Percentiles rank a stretch among this genome's conserved stretches.
Evolutionary conservation across 2,797 vertebrate genomes (phyloP).

Genomic region (Lepilemur septentrionalis): DNA sequence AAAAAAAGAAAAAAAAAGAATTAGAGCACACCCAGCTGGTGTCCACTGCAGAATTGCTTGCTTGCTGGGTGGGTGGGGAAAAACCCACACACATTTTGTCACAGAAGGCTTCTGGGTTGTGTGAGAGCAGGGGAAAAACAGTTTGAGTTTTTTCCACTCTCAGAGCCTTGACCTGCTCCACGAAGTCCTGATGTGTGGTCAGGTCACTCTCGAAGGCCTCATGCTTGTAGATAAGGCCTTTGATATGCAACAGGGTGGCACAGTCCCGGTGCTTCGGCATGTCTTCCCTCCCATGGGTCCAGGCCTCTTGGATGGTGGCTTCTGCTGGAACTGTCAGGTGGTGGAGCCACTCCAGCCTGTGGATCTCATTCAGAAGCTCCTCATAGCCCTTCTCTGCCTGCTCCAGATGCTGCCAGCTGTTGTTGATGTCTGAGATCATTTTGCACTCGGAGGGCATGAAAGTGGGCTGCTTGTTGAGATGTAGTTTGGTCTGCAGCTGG

Average conservation of each 20-base stretch:
- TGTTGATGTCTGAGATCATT: slow-evolving; percentile 89
- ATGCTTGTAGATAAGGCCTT: neutral
- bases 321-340: slow-evolving; percentile 96
- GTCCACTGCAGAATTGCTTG: neutral
- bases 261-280: neutral
- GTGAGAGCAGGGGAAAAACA: neutral
- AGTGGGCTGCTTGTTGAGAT: neutral
- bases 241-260: neutral
- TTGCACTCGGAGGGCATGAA: neutral
- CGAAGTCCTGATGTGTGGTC: neutral
- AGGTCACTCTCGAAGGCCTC: neutral
- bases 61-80: neutral
- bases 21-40: neutral
- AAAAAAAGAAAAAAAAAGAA: neutral
- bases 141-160: neutral
- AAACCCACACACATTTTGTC: neutral
- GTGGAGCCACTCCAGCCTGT: slow-evolving; percentile 93
- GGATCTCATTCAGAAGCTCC: slow-evolving; percentile 95
- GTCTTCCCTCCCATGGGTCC: slow-evolving; percentile 88
- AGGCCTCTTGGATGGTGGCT: slow-evolving; percentile 93
- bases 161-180: neutral
- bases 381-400: slow-evolving; percentile 95
- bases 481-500: neutral
- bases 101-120: neutral
- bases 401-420: slow-evolving; percentile 92